Percentiles rank a stretch among this genome's conserved stretches.
phyloP scores from a whole-genome alignment of 2,797 vertebrate species.

The Schizopygopsis malacanthus region DNA sequence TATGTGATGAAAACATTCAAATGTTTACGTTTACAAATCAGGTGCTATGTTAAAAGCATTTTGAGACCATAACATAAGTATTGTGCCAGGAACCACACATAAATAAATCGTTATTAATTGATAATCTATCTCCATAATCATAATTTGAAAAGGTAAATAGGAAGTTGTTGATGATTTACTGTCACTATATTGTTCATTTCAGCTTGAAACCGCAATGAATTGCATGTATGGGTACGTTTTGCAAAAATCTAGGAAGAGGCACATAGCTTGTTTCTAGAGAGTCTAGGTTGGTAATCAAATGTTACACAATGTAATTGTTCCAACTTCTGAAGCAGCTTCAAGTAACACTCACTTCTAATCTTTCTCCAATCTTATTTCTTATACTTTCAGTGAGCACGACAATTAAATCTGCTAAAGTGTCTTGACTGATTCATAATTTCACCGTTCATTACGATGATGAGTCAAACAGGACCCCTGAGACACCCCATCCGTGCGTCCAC shows the following conservation, averaged over 20 bases:
- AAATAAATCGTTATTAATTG: background rate
- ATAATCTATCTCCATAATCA: background rate
- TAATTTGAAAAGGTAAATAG: no score
- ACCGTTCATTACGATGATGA: constrained; percentile 66
- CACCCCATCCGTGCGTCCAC: constrained; percentile 61
- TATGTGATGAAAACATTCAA: background rate
- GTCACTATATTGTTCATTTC: background rate
- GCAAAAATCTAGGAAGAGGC: background rate
- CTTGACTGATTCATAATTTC: constrained; percentile 58
- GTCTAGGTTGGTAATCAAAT: background rate
- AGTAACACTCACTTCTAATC: background rate
- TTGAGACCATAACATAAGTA: background rate
- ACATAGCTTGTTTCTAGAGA: background rate
- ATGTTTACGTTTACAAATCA: background rate
- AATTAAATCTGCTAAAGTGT: constrained; percentile 65
- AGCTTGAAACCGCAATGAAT: background rate
- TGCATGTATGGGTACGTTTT: background rate
- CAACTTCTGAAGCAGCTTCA: background rate
- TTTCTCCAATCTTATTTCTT: background rate
- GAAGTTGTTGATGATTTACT: background rate
- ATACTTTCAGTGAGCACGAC: constrained; percentile 33
- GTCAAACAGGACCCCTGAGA: constrained; percentile 72
- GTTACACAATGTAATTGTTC: background rate
- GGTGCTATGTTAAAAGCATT: background rate
- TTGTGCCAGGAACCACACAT: no score